Evolutionary conservation across 2,113 vertebrate genomes (phyloP).

Genomic region (Microcebus murinus): DNA sequence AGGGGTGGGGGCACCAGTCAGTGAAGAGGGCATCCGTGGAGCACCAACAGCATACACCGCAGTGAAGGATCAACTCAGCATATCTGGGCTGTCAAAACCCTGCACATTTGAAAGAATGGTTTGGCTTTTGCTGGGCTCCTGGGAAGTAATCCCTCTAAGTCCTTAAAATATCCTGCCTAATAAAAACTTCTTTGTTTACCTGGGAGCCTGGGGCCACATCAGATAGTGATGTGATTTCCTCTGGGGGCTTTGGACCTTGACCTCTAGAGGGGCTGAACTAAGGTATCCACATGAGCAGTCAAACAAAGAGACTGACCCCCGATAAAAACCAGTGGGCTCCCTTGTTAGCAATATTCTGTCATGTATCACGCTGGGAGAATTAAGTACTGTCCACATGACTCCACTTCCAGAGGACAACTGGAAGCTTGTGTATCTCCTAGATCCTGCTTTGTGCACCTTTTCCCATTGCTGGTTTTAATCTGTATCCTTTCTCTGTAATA

Average conservation of each 20-base stretch:
- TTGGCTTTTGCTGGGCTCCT: background rate
- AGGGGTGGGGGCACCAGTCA: background rate
- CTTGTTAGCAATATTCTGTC: background rate
- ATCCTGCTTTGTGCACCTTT: background rate
- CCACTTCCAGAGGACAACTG: background rate
- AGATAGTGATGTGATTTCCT: background rate
- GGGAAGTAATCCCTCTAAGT: background rate
- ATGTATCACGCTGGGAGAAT: background rate
- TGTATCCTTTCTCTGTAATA: background rate
- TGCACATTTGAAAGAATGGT: background rate
- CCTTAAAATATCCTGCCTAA: background rate
- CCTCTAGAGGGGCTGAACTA: background rate
- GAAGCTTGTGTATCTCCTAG: background rate
- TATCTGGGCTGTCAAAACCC: background rate
- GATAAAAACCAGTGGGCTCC: background rate
- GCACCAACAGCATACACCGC: background rate
- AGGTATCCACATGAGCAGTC: background rate
- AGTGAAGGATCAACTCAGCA: background rate
- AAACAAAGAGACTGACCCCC: background rate
- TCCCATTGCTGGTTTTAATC: background rate
- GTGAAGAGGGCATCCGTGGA: background rate
- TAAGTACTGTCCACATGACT: too few species aligned
- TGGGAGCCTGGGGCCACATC: background rate
- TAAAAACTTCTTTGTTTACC: background rate
- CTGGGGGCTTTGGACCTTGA: background rate